These are phyloP conservation scores for Meteorus cinctellus DNA, from an alignment of 2,888 invertebrate species.

Conservation along the genomic window DNA sequence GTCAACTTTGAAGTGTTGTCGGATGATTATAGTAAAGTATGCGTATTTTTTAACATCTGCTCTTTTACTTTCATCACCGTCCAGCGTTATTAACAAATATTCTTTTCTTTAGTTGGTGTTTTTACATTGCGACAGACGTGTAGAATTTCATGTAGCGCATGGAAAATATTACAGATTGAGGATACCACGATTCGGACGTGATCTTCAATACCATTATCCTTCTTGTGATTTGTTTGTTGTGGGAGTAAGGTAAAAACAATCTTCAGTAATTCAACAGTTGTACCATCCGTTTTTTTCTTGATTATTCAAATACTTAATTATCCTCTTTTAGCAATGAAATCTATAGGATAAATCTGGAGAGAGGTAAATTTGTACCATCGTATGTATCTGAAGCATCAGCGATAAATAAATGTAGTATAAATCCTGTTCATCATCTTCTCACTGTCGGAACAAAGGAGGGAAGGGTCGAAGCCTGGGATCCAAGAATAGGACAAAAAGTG, in stretches of 20 bases:
- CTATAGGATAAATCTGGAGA: constrained; percentile 94
- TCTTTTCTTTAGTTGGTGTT: constrained; percentile 83
- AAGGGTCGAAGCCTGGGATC: constrained; percentile 97
- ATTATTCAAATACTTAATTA: not conserved
- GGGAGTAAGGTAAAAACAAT: constrained; percentile 82
- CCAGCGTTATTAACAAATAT: constrained; percentile 19
- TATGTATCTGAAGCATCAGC: constrained; percentile 83
- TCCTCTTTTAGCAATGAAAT: constrained; percentile 81
- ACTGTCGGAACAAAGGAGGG: constrained; percentile 92
- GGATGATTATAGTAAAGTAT: constrained; percentile 96
- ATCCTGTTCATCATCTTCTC: constrained; percentile 90
- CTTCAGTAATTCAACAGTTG: not conserved
- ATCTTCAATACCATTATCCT: constrained; percentile 91
- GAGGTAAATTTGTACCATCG: constrained; percentile 94
- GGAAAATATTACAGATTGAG: constrained; percentile 93
- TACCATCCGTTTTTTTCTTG: not conserved
- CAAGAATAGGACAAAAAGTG: constrained; percentile 84
- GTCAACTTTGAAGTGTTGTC: constrained; percentile 94
- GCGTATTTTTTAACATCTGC: constrained; percentile 39
- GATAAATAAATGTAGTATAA: constrained; percentile 89
- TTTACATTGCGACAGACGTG: constrained; percentile 90
- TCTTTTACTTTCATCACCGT: constrained; percentile 1
- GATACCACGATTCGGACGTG: constrained; percentile 96
- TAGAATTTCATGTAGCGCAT: constrained; percentile 96
- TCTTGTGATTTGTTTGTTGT: constrained; percentile 95